A percentile compares a stretch with the other conserved stretches of the same genome.
Evolutionary conservation across 2,797 vertebrate species (phyloP).

Genomic region (Pteropus rufus): DNA sequence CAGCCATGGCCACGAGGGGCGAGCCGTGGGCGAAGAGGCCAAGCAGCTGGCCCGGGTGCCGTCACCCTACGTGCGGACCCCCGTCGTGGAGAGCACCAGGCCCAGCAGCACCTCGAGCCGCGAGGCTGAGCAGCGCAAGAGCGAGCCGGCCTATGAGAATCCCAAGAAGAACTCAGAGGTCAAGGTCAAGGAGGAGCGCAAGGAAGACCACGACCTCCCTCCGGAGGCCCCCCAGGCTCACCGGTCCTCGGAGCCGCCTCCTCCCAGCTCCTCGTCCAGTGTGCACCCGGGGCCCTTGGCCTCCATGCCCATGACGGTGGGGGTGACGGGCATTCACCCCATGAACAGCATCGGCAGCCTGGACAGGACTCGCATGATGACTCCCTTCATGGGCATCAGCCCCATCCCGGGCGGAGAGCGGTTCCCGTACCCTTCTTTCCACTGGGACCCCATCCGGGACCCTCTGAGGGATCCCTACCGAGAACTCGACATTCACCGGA

Average conservation of each 20-base stretch:
- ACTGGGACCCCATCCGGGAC: conserved; percentile 97
- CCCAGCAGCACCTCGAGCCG: conserved; percentile 88
- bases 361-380: conserved; percentile 97
- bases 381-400: conserved; percentile 97
- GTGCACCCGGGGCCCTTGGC: conserved; percentile 85
- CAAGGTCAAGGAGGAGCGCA: conserved; percentile 97
- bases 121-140: conserved; percentile 90
- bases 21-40: conserved; percentile 86
- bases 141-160: conserved; percentile 85
- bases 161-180: conserved; percentile 93
- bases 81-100: conserved; percentile 86
- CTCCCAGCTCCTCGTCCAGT: conserved; percentile 80
- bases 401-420: conserved; percentile 95
- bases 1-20: conserved; percentile 86
- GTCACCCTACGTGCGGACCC: conserved; percentile 91
- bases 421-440: conserved; percentile 96
- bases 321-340: conserved; percentile 92
- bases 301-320: conserved; percentile 92
- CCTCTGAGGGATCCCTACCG: conserved; percentile 92
- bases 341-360: conserved; percentile 93
- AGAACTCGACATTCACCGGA: conserved; percentile 94
- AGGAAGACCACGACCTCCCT: conserved; percentile 92
- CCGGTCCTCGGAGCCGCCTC: conserved; percentile 83
- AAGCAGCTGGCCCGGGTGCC: conserved; percentile 89
- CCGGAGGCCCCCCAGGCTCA: conserved; percentile 86